Conservation (phyloP, 2,797 vertebrate species). For the Pipistrellus pipistrellus region DNA sequence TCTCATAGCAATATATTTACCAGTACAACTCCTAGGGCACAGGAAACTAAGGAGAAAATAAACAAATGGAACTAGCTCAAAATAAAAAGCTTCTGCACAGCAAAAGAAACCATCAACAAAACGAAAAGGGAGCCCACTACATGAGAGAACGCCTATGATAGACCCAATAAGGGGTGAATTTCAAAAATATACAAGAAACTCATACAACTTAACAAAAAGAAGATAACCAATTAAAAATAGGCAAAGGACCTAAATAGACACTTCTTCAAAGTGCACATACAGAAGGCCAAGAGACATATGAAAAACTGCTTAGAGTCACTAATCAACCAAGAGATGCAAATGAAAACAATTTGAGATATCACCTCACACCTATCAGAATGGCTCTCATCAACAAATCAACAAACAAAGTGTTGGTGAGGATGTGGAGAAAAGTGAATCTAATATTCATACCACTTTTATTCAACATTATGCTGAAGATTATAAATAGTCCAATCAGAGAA, state of each 20-base stretch:
- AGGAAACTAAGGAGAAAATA: not conserved
- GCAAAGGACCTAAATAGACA: too few relatives aligned
- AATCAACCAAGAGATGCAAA: too few relatives aligned
- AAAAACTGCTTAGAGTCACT: too few relatives aligned
- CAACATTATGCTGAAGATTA: not conserved
- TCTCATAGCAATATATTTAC: too few relatives aligned
- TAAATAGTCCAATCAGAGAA: not conserved
- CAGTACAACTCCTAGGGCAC: not conserved
- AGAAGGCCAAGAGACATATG: too few relatives aligned
- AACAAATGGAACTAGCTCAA: not conserved
- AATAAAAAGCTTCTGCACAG: not conserved
- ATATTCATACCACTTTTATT: not conserved
- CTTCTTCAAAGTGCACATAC: too few relatives aligned
- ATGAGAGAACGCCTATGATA: not conserved
- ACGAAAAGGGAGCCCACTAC: not conserved
- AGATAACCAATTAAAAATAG: too few relatives aligned
- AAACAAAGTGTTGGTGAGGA: too few relatives aligned
- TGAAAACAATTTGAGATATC: too few relatives aligned
- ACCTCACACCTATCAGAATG: too few relatives aligned
- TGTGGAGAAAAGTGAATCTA: too few relatives aligned
- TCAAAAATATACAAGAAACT: not conserved
- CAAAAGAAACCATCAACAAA: not conserved
- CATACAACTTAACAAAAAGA: not conserved
- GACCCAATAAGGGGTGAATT: not conserved
- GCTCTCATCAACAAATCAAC: not conserved